Conservation (phyloP, 2,888 invertebrate species). For the Luperina testacea region DNA sequence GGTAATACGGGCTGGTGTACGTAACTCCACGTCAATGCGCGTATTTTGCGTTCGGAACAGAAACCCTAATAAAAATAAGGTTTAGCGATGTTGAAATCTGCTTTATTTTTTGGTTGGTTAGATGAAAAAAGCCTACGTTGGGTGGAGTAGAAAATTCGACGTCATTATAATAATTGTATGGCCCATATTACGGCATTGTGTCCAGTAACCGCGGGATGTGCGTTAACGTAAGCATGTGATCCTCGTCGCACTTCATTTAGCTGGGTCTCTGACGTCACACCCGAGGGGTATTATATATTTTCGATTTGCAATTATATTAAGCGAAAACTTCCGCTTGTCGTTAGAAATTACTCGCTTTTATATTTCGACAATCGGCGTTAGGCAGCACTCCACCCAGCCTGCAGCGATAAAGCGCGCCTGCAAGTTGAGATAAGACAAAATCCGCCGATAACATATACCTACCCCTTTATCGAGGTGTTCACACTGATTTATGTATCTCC, state of each 20-base stretch:
- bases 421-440: constrained; percentile 61
- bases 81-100: constrained; percentile 43
- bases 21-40: too few relatives aligned
- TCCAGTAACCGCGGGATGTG: constrained; percentile 18
- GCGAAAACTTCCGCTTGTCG: constrained; percentile 49
- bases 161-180: constrained; percentile 55
- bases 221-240: constrained; percentile 27
- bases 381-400: constrained; percentile 34
- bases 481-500: constrained; percentile 66
- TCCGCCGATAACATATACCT: constrained; percentile 60
- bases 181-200: constrained; percentile 36
- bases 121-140: constrained; percentile 14
- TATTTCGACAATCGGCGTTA: constrained; percentile 57
- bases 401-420: constrained; percentile 50
- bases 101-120: constrained; percentile 47
- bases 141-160: constrained; percentile 17
- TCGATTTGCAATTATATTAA: constrained; percentile 58
- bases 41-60: constrained; percentile 1
- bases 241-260: constrained; percentile 23
- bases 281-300: constrained; percentile 36
- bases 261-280: constrained; percentile 12
- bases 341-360: constrained; percentile 55
- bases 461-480: constrained; percentile 64
- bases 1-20: too few relatives aligned
- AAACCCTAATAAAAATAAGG: constrained; percentile 31